These are phyloP conservation scores for Callorhinus ursinus DNA, from an alignment of 2,113 vertebrate species.

Conservation along the genomic window DNA sequence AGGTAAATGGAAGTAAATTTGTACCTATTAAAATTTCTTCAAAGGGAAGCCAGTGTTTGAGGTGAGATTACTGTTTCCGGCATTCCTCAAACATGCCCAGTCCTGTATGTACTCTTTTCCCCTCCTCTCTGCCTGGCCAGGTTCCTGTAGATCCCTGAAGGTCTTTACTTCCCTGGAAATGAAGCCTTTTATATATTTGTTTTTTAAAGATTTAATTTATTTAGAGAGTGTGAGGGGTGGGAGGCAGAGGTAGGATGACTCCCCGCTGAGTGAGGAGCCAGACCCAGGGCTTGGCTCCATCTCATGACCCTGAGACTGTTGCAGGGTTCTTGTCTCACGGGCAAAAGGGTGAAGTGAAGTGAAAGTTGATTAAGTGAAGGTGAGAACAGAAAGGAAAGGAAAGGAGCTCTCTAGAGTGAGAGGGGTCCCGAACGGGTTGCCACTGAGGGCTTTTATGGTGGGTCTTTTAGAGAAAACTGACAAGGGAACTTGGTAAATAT, in stretches of 20 bases:
- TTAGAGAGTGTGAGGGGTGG: neutral
- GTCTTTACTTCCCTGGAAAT: neutral
- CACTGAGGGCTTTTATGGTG: neutral
- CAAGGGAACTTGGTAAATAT: neutral
- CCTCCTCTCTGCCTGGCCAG: neutral
- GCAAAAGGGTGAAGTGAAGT: neutral
- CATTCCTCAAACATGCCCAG: neutral
- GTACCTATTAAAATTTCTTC: neutral
- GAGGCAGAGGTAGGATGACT: neutral
- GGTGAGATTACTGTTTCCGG: neutral
- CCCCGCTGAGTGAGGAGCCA: neutral
- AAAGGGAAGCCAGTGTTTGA: neutral
- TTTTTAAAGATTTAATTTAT: neutral
- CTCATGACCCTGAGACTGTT: neutral
- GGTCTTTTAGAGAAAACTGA: neutral
- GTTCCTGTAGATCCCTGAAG: neutral
- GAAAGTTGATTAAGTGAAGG: neutral
- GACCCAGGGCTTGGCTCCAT: neutral
- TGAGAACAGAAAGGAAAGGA: neutral
- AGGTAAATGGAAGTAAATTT: conserved; percentile 38
- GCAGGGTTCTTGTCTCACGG: neutral
- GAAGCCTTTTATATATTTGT: neutral
- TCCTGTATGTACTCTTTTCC: neutral
- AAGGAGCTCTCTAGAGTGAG: neutral
- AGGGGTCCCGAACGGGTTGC: neutral